phyloP scores from a whole-genome alignment of 2,888 invertebrate genomes.

The Meliscaeva auricollis region DNA sequence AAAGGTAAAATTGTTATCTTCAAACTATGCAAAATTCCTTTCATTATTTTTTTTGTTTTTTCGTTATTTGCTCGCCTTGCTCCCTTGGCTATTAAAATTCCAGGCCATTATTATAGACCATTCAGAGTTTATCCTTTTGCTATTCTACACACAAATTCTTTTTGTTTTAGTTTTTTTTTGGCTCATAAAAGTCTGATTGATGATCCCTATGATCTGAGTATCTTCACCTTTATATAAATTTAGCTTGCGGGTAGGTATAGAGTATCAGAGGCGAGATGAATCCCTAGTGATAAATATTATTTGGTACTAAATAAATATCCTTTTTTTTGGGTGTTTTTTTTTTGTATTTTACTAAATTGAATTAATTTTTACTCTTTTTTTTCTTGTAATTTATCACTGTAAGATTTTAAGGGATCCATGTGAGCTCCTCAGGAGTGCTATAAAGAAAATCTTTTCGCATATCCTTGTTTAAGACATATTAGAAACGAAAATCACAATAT shows the following conservation, averaged over 20 bases:
- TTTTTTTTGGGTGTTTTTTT: constrained; percentile 21
- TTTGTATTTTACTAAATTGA: constrained; percentile 57
- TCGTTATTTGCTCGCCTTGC: not conserved
- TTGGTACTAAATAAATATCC: constrained; percentile 21
- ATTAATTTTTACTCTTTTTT: constrained; percentile 69
- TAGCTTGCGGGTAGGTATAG: not conserved
- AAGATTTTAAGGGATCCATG: constrained; percentile 5
- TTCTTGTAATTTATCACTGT: constrained; percentile 56
- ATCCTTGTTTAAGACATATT: not conserved
- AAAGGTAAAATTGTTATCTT: constrained; percentile 44
- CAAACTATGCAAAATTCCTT: constrained; percentile 38
- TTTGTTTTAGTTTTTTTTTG: not conserved
- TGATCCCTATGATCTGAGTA: constrained; percentile 52
- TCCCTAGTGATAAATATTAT: constrained; percentile 48
- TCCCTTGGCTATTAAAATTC: constrained; percentile 61
- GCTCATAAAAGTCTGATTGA: constrained; percentile 66
- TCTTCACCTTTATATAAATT: constrained; percentile 22
- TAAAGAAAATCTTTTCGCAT: constrained; percentile 25
- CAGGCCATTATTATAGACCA: constrained; percentile 33
- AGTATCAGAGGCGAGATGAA: no score
- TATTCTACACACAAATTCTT: not conserved
- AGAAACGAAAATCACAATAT: constrained; percentile 4
- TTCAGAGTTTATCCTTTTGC: constrained; percentile 23
- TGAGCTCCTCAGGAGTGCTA: constrained; percentile 54
- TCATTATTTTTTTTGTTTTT: constrained; percentile 35